These are phyloP conservation scores for Ctena decussata DNA, from an alignment of 2,888 invertebrate genomes.

Conservation along the genomic window DNA sequence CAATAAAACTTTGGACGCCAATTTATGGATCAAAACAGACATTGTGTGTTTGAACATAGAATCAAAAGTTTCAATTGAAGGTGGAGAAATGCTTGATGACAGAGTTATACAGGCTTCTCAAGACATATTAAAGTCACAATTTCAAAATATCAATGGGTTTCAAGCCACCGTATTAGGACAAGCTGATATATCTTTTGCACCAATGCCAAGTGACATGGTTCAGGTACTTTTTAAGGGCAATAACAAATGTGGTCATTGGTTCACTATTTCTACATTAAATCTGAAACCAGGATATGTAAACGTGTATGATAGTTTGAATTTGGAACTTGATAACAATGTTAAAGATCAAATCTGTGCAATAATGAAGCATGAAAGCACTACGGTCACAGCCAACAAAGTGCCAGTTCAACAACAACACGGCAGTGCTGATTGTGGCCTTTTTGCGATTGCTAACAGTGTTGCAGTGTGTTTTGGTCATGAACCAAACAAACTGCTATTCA, in stretches of 20 bases:
- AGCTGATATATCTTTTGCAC: not conserved
- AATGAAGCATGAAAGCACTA: not conserved
- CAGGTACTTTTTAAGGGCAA: not conserved
- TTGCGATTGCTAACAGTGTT: not conserved
- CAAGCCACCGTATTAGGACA: not conserved
- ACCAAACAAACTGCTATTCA: not conserved
- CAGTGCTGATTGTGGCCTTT: not conserved
- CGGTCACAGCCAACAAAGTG: not conserved
- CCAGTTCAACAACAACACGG: not conserved
- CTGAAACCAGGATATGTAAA: no score
- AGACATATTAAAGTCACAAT: not conserved
- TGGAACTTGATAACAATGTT: not conserved
- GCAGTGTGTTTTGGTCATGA: not conserved
- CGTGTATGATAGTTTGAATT: not conserved
- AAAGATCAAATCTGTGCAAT: not conserved
- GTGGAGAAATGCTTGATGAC: not conserved
- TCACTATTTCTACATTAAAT: not conserved
- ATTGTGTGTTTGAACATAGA: not conserved
- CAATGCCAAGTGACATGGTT: not conserved
- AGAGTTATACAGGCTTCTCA: not conserved
- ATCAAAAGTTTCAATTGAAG: not conserved
- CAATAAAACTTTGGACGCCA: not conserved
- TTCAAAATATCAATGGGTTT: not conserved
- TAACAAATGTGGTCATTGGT: not conserved
- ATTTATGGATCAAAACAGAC: not conserved